Evolutionary conservation across 1,140 invertebrate species (phyloP), one percentile per base, ranked within the genome.

Genomic region (Muscidifurax raptorellus): DNA sequence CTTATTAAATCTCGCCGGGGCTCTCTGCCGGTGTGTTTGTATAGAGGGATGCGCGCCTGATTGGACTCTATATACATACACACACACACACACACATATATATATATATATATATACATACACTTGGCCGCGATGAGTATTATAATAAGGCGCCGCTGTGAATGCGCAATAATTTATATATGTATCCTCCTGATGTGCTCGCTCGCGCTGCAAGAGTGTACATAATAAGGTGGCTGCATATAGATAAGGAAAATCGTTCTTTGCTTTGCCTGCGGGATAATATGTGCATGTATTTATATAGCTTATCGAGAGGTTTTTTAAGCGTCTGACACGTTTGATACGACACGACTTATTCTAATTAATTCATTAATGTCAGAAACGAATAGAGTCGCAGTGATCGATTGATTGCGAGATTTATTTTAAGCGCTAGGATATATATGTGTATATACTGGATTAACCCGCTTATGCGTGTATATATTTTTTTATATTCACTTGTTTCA

Each of bases 1-100:
- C 86, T 87, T 89, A 88, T 89, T 87, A 89, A 88, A 86, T 86
- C 86, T 87, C 40, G 6, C 32, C 6, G 71, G 22, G 36, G 47
- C 52, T 59, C 22, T 59, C 15, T 18, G 22, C 52, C 22, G 22
- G 52, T n/a, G 52, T n/a, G 52, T 59, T 59, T 59, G 22, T 59
- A 59, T n/a, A n/a, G 52, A 59, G 52, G 9, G 3, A 47, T 30
- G 15, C 28, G 18, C 25, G 66, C 13, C 69, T 80, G 30, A 47
- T 80, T 71, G 36, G 78, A 13, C 12, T 27, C 18, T 40, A n/a
- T 25, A 59, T 18, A n/a, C 52, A n/a, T n/a, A n/a, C n/a, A n/a
- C n/a, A n/a, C n/a, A n/a, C n/a, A n/a, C n/a, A n/a, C n/a, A n/a
- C n/a, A n/a, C n/a, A n/a, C n/a, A n/a, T n/a, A n/a, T n/a, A n/a